Evolutionary conservation across 2,888 invertebrate species (phyloP).

Genomic region (Glaucopsyche alexis): DNA sequence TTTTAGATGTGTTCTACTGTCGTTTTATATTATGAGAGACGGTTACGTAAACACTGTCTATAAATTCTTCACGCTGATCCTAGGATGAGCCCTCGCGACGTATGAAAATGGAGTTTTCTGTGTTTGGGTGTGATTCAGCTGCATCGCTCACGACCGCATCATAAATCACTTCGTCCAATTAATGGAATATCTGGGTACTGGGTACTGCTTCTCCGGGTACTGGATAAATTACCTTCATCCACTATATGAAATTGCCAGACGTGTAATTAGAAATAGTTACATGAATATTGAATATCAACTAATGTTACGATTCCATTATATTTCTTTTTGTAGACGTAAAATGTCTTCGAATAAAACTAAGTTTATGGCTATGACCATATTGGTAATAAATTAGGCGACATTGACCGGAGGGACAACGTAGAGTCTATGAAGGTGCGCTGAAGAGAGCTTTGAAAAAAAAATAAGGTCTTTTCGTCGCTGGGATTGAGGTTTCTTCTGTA

Average conservation of each 20-base stretch:
- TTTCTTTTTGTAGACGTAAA: too few relatives aligned
- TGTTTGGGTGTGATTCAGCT: slow-evolving; percentile 54
- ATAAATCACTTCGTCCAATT: slow-evolving; percentile 52
- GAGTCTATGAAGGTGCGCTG: too few relatives aligned
- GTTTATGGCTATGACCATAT: too few relatives aligned
- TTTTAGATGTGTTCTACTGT: neutral
- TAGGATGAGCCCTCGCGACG: slow-evolving; percentile 61
- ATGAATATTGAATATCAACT: too few relatives aligned
- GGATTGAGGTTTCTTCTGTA: too few relatives aligned
- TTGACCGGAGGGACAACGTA: too few relatives aligned
- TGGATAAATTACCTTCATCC: slow-evolving; percentile 24
- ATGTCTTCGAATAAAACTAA: too few relatives aligned
- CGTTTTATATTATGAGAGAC: neutral
- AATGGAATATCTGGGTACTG: slow-evolving; percentile 42
- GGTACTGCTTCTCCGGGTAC: slow-evolving; percentile 4
- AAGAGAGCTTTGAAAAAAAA: too few relatives aligned
- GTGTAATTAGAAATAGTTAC: too few relatives aligned
- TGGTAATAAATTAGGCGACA: too few relatives aligned
- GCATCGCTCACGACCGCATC: slow-evolving; percentile 51
- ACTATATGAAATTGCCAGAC: neutral
- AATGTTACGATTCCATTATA: neutral
- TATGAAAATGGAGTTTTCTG: slow-evolving; percentile 65
- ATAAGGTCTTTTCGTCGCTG: too few relatives aligned
- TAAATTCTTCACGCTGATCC: slow-evolving; percentile 71
- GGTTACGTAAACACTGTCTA: slow-evolving; percentile 60